Base-by-base conservation (phyloP, 2,888 invertebrate genomes). In the Diarsia dahlii region DNA sequence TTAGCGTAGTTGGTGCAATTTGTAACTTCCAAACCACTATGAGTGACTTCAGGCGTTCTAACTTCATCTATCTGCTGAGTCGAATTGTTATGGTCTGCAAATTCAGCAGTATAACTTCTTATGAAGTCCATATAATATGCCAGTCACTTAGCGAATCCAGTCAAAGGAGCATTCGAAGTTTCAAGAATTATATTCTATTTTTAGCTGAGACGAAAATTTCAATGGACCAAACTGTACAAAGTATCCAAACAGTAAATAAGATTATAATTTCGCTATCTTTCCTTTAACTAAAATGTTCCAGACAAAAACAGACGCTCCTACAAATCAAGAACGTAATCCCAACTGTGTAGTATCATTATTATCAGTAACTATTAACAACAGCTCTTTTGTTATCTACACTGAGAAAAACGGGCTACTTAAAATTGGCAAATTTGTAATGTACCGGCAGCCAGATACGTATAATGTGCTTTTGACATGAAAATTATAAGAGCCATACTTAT, bases 351-450 rank as follows among this genome's bases (percentile, higher is more conserved):
- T 85, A 80, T 82, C 76, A 77, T 50, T 76, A 81, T 81, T 89
- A 87, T 89, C 82, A 84, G 76, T 82, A 28, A 78, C 81, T 82
- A 87, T 88, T 87, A 90, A 80, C 82, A 83, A 87, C 84, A 84
- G 81, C 88, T 89, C 82, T 85, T 84, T 76, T 80, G 83, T 90
- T 90, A 89, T 88, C 89, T 80, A 56, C n/a, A n/a, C n/a, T n/a
- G n/a, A n/a, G n/a, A n/a, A n/a, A n/a, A n/a, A n/a, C n/a, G n/a
- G n/a, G n/a, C n/a, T n/a, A n/a, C n/a, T n/a, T n/a, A n/a, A n/a
- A n/a, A n/a, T n/a, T n/a, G n/a, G n/a, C n/a, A n/a, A n/a, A n/a
- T n/a, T n/a, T n/a, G n/a, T n/a, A n/a, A n/a, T n/a, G n/a, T n/a
- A n/a, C n/a, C n/a, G n/a, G n/a, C n/a, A n/a, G n/a, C n/a, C n/a